Percentiles rank a stretch among this genome's conserved stretches.
Evolutionary conservation across 2,113 vertebrate species (phyloP).

Genomic region (Australoheros scitulus): DNA sequence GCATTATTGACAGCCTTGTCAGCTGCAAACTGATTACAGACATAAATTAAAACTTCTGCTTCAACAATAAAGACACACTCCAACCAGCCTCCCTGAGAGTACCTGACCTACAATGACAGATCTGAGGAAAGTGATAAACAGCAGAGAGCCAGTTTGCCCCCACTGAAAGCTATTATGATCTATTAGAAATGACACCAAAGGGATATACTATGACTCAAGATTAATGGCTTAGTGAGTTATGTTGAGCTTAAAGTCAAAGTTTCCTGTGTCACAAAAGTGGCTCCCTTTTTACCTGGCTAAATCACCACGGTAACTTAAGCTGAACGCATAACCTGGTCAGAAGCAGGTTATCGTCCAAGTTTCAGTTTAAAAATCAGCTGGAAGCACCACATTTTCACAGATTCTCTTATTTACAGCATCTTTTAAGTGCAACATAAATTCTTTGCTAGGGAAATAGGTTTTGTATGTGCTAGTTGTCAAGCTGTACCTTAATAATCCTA

Average conservation of each 20-base stretch:
- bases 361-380: background rate
- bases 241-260: background rate
- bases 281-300: background rate
- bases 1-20: background rate
- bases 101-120: conserved; percentile 42
- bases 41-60: background rate
- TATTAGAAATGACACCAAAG: conserved; percentile 72
- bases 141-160: conserved; percentile 34
- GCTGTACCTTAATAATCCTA: background rate
- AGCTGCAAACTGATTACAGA: background rate
- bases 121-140: conserved; percentile 15
- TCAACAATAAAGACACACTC: background rate
- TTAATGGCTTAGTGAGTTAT: background rate
- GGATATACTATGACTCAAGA: background rate
- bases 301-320: background rate
- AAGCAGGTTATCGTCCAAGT: background rate
- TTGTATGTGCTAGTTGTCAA: background rate
- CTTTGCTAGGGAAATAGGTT: background rate
- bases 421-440: background rate
- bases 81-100: background rate
- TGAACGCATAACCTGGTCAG: background rate
- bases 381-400: background rate
- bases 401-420: background rate
- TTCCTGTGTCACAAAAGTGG: background rate
- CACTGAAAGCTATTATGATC: conserved; percentile 72